phyloP scores from a whole-genome alignment of 2,888 invertebrate species.

The Clanis bilineata region DNA sequence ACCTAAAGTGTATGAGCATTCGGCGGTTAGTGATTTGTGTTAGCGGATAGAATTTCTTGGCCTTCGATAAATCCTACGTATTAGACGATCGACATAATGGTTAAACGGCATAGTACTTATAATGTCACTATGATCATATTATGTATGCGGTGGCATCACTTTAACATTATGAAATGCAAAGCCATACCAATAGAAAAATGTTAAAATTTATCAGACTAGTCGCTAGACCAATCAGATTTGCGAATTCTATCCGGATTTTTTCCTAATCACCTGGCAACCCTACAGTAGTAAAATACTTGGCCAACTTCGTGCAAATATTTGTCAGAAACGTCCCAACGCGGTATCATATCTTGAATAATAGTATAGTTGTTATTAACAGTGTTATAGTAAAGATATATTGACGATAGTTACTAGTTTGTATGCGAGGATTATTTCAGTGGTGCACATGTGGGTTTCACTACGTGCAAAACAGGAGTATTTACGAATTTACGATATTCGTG shows the following conservation, averaged over 20 bases:
- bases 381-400: not conserved
- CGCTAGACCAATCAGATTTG: not conserved
- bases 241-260: not conserved
- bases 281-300: not conserved
- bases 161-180: too few relatives aligned
- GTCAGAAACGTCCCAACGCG: slow-evolving; percentile 1
- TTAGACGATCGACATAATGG: too few relatives aligned
- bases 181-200: too few relatives aligned
- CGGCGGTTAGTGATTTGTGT: too few relatives aligned
- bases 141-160: too few relatives aligned
- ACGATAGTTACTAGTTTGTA: not conserved
- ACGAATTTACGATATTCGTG: too few relatives aligned
- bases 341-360: not conserved
- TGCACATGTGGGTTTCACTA: not conserved
- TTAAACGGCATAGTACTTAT: too few relatives aligned
- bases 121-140: too few relatives aligned
- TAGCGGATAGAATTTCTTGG: too few relatives aligned
- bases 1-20: too few relatives aligned
- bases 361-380: not conserved
- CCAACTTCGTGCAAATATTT: not conserved
- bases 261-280: not conserved
- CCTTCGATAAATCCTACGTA: too few relatives aligned
- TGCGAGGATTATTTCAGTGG: not conserved
- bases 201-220: not conserved
- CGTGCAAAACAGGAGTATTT: too few relatives aligned